A percentile compares a stretch with the other conserved stretches of the same genome.
phyloP scores from a whole-genome alignment of 2,797 vertebrate genomes.

The Aythya fuligula region DNA sequence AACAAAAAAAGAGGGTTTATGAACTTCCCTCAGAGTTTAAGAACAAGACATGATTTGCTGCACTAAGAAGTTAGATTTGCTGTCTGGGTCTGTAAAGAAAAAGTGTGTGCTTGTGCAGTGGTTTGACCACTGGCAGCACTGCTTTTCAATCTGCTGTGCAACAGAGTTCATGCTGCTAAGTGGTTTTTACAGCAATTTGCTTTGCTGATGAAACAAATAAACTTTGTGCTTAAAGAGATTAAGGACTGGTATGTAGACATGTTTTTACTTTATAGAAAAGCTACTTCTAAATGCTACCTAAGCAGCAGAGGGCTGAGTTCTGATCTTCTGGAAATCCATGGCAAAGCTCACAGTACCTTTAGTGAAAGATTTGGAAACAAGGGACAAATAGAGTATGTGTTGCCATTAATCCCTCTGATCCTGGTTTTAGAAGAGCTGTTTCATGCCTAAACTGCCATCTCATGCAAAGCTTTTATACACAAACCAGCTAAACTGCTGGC shows the following conservation, averaged over 20 bases:
- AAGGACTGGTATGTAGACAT: neutral
- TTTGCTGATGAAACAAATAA: neutral
- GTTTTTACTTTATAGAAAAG: neutral
- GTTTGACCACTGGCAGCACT: neutral
- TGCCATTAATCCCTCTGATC: neutral
- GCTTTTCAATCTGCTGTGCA: neutral
- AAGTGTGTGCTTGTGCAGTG: neutral
- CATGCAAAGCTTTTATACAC: neutral
- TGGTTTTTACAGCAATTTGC: slow-evolving; percentile 1
- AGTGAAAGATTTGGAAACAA: neutral
- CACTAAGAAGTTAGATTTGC: neutral
- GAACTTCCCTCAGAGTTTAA: neutral
- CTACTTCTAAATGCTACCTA: neutral
- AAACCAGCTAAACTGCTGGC: neutral
- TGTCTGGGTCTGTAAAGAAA: neutral
- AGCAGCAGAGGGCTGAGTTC: neutral
- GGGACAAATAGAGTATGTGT: neutral
- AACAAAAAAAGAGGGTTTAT: neutral
- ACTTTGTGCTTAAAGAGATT: neutral
- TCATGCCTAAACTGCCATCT: neutral
- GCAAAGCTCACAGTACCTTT: neutral
- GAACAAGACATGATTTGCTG: neutral
- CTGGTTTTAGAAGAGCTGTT: neutral
- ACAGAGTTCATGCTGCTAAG: neutral
- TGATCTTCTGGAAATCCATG: neutral